phyloP scores from a whole-genome alignment of 2,797 vertebrate genomes.

The Coluber constrictor region DNA sequence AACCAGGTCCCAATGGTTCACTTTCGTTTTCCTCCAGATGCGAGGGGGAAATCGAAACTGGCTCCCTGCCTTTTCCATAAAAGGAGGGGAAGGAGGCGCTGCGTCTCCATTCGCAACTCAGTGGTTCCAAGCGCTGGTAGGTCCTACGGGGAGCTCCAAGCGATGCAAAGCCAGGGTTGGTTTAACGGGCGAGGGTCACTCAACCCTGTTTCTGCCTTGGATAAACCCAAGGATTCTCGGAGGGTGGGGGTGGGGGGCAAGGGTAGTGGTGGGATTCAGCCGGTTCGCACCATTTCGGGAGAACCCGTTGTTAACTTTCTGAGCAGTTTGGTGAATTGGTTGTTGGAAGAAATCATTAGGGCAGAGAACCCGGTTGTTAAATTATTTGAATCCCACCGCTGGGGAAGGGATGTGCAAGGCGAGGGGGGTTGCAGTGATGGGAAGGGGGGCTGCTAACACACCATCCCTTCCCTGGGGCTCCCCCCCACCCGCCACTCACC shows the following conservation, averaged over 20 bases:
- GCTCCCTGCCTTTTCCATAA: background rate
- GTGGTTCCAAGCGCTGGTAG: too few species aligned
- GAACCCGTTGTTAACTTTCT: too few species aligned
- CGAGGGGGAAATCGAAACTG: background rate
- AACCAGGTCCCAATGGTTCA: background rate
- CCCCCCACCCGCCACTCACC: too few species aligned
- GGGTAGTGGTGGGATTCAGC: too few species aligned
- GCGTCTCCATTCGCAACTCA: rapidly evolving
- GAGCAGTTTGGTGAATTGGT: too few species aligned
- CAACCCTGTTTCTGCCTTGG: background rate
- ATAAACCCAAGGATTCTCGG: background rate
- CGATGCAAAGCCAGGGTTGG: background rate
- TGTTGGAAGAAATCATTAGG: too few species aligned
- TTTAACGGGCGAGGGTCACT: background rate
- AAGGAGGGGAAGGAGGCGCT: background rate
- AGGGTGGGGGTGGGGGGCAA: rapidly evolving
- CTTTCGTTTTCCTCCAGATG: background rate
- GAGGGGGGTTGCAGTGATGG: too few species aligned
- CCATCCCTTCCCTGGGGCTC: background rate
- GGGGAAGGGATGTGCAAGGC: too few species aligned
- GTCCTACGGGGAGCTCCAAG: background rate
- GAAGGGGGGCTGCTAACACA: background rate
- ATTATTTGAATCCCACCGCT: too few species aligned
- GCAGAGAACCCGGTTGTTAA: too few species aligned
- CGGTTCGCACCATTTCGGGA: too few species aligned